Evolutionary conservation across 2,113 vertebrate species (phyloP), one percentile per base, ranked within the genome.

Genomic region (Ornithorhynchus anatinus): DNA sequence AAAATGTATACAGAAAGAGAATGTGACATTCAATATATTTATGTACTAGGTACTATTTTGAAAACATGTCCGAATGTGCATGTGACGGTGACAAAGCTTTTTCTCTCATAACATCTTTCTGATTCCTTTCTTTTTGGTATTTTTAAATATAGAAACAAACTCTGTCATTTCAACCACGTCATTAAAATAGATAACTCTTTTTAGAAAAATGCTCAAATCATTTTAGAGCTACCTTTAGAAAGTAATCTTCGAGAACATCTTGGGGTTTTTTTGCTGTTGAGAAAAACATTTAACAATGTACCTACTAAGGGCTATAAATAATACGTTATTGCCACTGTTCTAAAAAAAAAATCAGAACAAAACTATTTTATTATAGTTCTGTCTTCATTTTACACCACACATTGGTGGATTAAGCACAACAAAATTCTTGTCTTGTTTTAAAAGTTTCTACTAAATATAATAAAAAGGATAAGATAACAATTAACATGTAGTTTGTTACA

Each of bases 361-460:
- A 96, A 93, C 90, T 89, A 90, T 94, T 96, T 96, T 96, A 94
- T 96, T 96, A 65, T 85, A 93, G 83, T 88, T 93, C 91, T 87
- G 82, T 93, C 88, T 91, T 93, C 91, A 87, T 93, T 89, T 89
- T 92, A 95, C 91, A 94, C 93, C 80, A 60, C 81, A 68, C 86
- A 77, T 87, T 86, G 91, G 91, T 91, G 94, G 90, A 92, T 91
- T 91, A 92, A 95, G 94, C 92, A 95, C 95, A 96, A 94, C 87
- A 92, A 93, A 96, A 89, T 84, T 83, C 89, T 89, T 93, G 79
- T 93, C 88, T 91, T 91, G 86, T 91, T 92, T 91, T 89, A 82
- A 96, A 94, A 95, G 90, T 90, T 86, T 92, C 94, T 96, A 96
- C 93, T 94, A 95, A 96, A 95, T 90, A 92, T 94, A 92, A 91